phyloP scores from a whole-genome alignment of 2,888 invertebrate species.

The Cataglyphis livida region DNA sequence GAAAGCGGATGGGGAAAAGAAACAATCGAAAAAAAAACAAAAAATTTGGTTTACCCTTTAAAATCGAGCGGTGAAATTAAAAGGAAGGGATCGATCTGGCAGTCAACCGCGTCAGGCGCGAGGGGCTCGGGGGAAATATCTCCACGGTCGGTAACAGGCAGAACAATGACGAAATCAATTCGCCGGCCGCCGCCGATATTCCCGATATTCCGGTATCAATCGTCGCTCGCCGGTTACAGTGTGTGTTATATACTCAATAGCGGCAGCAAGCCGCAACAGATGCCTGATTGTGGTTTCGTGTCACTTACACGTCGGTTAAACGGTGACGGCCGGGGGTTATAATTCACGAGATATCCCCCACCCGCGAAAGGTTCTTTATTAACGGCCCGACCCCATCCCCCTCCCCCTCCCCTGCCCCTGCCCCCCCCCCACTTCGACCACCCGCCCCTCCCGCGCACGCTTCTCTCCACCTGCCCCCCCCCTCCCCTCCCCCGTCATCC shows the following conservation, averaged over 20 bases:
- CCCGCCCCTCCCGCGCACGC: background rate
- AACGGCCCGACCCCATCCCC: conserved; percentile 19
- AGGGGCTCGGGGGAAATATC: conserved; percentile 33
- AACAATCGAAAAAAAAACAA: background rate
- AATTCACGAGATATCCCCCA: conserved; percentile 53
- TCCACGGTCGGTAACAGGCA: conserved; percentile 31
- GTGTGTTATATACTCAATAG: conserved; percentile 17
- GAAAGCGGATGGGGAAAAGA: background rate
- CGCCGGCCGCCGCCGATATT: conserved; percentile 20
- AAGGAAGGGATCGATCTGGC: conserved; percentile 15
- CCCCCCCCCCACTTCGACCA: background rate
- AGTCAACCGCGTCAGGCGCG: background rate
- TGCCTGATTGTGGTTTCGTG: conserved; percentile 51
- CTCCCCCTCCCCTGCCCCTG: background rate
- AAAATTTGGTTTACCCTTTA: background rate
- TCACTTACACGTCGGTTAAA: conserved; percentile 54
- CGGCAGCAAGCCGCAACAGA: conserved; percentile 52
- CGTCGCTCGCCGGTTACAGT: conserved; percentile 30
- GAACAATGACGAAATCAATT: conserved; percentile 50
- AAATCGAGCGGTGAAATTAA: background rate
- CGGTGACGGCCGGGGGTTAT: conserved; percentile 46
- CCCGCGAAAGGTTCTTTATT: conserved; percentile 52
- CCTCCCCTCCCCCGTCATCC: conserved; percentile 20
- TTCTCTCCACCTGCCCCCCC: conserved; percentile 1
- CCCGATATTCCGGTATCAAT: conserved; percentile 54